Evolutionary conservation across 2,113 vertebrate genomes (phyloP).

Genomic region (Heteronetta atricapilla): DNA sequence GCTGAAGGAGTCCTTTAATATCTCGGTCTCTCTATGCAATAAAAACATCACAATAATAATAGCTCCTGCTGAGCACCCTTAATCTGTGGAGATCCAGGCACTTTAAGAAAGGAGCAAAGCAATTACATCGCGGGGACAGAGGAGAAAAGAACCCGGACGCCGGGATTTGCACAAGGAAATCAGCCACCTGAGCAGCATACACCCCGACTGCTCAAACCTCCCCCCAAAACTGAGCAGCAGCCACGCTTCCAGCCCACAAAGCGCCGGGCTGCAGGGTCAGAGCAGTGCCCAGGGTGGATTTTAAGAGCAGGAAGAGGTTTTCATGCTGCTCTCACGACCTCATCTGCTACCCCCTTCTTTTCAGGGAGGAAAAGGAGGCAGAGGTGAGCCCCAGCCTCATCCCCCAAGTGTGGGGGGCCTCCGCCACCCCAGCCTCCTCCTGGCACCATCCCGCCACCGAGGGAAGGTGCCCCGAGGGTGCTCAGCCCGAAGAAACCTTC

Average conservation of each 20-base stretch:
- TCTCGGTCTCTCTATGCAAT: conserved; percentile 33
- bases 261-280: background rate
- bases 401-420: rapidly evolving
- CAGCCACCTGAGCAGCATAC: background rate
- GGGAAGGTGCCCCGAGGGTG: background rate
- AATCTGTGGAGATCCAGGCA: conserved; percentile 52
- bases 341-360: too few relatives aligned
- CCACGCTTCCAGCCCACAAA: background rate
- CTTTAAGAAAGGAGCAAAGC: conserved; percentile 47
- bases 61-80: conserved; percentile 51
- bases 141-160: background rate
- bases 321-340: background rate
- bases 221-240: background rate
- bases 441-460: background rate
- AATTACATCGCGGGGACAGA: conserved; percentile 27
- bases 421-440: background rate
- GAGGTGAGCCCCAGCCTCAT: background rate
- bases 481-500: background rate
- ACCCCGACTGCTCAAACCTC: rapidly evolving
- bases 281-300: background rate
- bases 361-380: background rate
- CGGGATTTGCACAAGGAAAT: background rate
- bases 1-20: conserved; percentile 42
- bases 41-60: conserved; percentile 61
- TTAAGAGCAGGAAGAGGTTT: background rate